Evolutionary conservation across 2,888 invertebrate species (phyloP).

Genomic region (Lathronympha strigana): DNA sequence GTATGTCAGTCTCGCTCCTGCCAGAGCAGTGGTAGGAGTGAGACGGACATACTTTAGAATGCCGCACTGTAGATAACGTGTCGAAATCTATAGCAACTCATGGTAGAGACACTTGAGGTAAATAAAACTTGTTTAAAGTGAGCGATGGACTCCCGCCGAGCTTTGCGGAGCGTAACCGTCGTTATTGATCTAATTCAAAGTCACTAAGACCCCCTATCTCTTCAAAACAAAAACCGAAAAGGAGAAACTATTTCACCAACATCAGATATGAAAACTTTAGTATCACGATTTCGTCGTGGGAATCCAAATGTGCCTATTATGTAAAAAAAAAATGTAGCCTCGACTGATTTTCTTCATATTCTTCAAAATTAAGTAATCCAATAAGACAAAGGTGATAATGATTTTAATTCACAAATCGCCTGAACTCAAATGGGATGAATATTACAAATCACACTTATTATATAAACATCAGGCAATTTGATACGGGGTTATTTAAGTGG

Average conservation of each 20-base stretch:
- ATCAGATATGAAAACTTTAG: conserved; percentile 18
- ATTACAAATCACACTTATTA: conserved; percentile 28
- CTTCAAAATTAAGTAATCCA: conserved; percentile 29
- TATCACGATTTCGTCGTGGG: conserved; percentile 43
- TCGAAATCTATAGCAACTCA: too few species aligned
- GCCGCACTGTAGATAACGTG: too few species aligned
- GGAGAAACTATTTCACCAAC: conserved; percentile 4
- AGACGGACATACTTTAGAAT: too few species aligned
- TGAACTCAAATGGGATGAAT: conserved; percentile 26
- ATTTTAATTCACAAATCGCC: conserved; percentile 28
- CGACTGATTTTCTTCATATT: conserved; percentile 42
- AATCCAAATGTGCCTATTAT: conserved; percentile 41
- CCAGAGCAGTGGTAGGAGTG: too few species aligned
- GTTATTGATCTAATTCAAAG: conserved; percentile 27
- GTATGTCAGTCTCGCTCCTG: too few species aligned
- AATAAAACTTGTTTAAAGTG: conserved; percentile 47
- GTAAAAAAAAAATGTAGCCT: conserved; percentile 41
- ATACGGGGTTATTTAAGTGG: conserved; percentile 16
- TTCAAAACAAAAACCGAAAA: conserved; percentile 17
- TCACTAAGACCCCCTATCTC: conserved; percentile 31
- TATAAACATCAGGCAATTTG: conserved; percentile 32
- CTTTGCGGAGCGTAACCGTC: conserved; percentile 49
- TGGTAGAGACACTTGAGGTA: too few species aligned
- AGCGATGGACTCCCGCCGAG: conserved; percentile 60
- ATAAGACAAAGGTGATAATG: conserved; percentile 30